A percentile compares a stretch with the other conserved stretches of the same genome.
Evolutionary conservation across 2,888 invertebrate genomes (phyloP).

Genomic region (Melolontha melolontha): DNA sequence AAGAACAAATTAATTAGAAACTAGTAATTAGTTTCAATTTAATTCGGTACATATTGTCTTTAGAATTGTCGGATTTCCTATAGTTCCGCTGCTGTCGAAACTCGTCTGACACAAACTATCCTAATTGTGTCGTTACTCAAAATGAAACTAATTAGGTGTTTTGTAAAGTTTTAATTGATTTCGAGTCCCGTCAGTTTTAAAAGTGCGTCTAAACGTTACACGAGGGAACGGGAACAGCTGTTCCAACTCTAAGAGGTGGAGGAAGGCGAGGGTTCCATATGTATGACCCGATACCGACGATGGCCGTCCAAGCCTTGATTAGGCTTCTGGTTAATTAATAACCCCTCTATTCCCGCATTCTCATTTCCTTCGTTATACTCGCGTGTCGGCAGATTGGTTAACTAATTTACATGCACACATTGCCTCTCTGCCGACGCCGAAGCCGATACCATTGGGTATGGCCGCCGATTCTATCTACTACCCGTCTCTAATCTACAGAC

Average conservation of each 20-base stretch:
- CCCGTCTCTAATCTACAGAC: conserved; percentile 21
- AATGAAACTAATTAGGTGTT: conserved; percentile 37
- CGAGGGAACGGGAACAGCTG: conserved; percentile 36
- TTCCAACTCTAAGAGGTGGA: conserved; percentile 40
- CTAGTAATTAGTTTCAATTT: conserved; percentile 24
- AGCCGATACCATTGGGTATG: conserved; percentile 25
- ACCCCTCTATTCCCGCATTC: conserved; percentile 63
- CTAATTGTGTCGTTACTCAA: conserved; percentile 38
- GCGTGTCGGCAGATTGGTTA: conserved; percentile 61
- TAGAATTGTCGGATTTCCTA: conserved; percentile 4
- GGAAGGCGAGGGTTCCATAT: conserved; percentile 53
- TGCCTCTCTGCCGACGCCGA: conserved; percentile 12
- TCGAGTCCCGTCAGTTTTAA: conserved; percentile 30
- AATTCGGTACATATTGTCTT: conserved; percentile 6
- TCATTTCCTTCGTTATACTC: conserved; percentile 62
- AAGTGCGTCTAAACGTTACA: conserved; percentile 38
- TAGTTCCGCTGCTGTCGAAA: conserved; percentile 27
- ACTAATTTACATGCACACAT: conserved; percentile 58
- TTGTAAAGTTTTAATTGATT: conserved; percentile 38
- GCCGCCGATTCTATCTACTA: conserved; percentile 22
- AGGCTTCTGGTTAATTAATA: conserved; percentile 72
- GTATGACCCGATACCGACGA: conserved; percentile 48
- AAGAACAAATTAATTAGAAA: neutral
- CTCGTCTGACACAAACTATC: conserved; percentile 34
- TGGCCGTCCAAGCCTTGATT: conserved; percentile 65